Percentiles rank a stretch among this genome's conserved stretches.
These are phyloP conservation scores for Drosophila kikkawai DNA, from an alignment of 1,140 invertebrate genomes.

Conservation along the genomic window DNA sequence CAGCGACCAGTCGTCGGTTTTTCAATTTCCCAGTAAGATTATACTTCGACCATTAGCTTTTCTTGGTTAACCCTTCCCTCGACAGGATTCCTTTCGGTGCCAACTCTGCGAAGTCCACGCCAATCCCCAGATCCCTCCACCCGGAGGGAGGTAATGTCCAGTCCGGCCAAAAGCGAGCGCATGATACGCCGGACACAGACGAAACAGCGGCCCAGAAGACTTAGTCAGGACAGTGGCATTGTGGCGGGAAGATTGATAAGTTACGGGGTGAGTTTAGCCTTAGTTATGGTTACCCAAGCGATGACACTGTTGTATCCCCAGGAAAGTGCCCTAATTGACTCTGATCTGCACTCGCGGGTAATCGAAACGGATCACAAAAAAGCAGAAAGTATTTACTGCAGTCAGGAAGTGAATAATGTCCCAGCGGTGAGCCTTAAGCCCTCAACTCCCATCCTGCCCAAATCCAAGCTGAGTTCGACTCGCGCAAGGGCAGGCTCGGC, in stretches of 20 bases:
- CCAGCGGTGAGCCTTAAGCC: constrained; percentile 12
- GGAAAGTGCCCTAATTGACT: constrained; percentile 56
- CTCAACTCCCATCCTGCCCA: constrained; percentile 42
- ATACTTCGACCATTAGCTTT: background rate
- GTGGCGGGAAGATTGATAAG: constrained; percentile 72
- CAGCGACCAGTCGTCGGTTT: constrained; percentile 39
- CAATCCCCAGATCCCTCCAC: constrained; percentile 30
- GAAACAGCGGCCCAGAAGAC: constrained; percentile 59
- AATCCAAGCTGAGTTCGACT: constrained; percentile 14
- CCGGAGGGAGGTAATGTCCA: constrained; percentile 72
- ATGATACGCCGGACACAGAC: constrained; percentile 49
- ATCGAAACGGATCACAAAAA: constrained; percentile 3
- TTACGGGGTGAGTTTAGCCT: constrained; percentile 61
- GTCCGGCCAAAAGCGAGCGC: constrained; percentile 81
- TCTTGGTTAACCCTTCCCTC: background rate
- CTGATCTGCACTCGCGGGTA: constrained; percentile 24
- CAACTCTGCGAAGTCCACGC: constrained; percentile 63
- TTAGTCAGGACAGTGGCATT: constrained; percentile 81
- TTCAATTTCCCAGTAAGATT: constrained; percentile 75
- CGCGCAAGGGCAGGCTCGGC: constrained; percentile 26
- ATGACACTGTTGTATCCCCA: background rate
- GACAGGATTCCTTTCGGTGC: constrained; percentile 79
- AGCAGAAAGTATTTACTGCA: constrained; percentile 34
- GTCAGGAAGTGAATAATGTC: constrained; percentile 3
- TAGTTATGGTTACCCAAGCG: too few relatives aligned